These are phyloP conservation scores for Mythimna pallens DNA, from an alignment of 2,888 invertebrate species.

Conservation along the genomic window DNA sequence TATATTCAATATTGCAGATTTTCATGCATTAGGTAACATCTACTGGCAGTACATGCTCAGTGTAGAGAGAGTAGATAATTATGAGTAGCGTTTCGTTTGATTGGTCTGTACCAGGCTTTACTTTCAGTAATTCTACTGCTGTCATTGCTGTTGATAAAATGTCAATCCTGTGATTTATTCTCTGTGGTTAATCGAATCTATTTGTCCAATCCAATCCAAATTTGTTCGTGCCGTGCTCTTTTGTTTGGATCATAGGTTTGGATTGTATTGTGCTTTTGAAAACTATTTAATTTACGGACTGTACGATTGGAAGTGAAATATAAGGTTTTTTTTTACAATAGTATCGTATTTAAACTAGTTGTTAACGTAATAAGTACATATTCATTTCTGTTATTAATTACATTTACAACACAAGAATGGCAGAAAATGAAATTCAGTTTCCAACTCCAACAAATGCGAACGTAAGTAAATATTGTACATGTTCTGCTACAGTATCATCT, in stretches of 20 bases:
- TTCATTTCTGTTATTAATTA: background rate
- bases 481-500: background rate
- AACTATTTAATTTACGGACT: constrained; percentile 12
- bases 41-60: too few relatives aligned
- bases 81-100: too few relatives aligned
- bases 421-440: constrained; percentile 28
- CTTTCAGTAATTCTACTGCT: too few relatives aligned
- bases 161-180: too few relatives aligned
- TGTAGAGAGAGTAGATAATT: too few relatives aligned
- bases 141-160: too few relatives aligned
- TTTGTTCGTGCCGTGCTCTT: background rate
- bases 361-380: background rate
- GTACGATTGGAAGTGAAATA: constrained; percentile 2
- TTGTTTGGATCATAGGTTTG: constrained; percentile 17
- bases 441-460: constrained; percentile 27
- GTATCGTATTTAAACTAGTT: background rate
- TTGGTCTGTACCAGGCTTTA: too few relatives aligned
- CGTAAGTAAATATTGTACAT: constrained; percentile 31
- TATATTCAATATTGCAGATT: too few relatives aligned
- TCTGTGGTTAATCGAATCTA: too few relatives aligned
- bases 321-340: constrained; percentile 4
- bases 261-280: constrained; percentile 4
- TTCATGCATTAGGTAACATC: too few relatives aligned
- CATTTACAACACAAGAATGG: constrained; percentile 17
- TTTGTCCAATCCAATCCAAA: too few relatives aligned